These are phyloP conservation scores for Hydrocynus forskahlii DNA, from an alignment of 2,797 vertebrate genomes.

Conservation along the genomic window DNA sequence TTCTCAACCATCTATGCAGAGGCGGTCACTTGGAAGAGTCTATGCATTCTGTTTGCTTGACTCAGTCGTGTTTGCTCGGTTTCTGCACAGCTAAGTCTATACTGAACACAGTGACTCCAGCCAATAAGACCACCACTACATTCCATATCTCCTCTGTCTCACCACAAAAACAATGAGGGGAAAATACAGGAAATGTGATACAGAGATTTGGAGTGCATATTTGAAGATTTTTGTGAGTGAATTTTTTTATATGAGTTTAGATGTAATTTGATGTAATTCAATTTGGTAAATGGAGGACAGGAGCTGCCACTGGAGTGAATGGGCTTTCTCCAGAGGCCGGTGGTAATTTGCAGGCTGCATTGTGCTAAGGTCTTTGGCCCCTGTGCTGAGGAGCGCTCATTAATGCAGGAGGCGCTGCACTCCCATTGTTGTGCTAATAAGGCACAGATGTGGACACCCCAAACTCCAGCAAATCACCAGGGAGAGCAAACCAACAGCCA, in stretches of 20 bases:
- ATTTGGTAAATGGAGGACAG: constrained; percentile 52
- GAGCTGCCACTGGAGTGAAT: constrained; percentile 58
- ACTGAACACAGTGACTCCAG: constrained; percentile 30
- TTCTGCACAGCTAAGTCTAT: constrained; percentile 53
- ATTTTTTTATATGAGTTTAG: constrained; percentile 17
- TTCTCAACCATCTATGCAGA: constrained; percentile 24
- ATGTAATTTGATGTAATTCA: constrained; percentile 33
- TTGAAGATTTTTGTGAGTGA: constrained; percentile 23
- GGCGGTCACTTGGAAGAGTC: constrained; percentile 5
- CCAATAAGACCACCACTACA: constrained; percentile 15
- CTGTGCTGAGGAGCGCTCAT: constrained; percentile 64
- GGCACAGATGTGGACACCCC: constrained; percentile 81
- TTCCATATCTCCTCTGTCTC: constrained; percentile 26
- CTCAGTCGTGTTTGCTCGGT: constrained; percentile 46
- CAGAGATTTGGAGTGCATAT: constrained; percentile 29
- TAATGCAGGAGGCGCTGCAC: constrained; percentile 70
- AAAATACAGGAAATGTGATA: neutral
- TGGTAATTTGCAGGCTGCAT: constrained; percentile 54
- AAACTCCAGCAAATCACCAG: constrained; percentile 67
- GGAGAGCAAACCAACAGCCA: constrained; percentile 46
- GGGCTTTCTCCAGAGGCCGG: constrained; percentile 47
- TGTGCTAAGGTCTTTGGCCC: constrained; percentile 66
- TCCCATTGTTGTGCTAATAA: constrained; percentile 81
- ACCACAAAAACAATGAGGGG: neutral
- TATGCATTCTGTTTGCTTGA: constrained; percentile 43